Evolutionary conservation across 2,888 invertebrate genomes (phyloP), one percentile per base, ranked within the genome.

Genomic region (Oithona nana): DNA sequence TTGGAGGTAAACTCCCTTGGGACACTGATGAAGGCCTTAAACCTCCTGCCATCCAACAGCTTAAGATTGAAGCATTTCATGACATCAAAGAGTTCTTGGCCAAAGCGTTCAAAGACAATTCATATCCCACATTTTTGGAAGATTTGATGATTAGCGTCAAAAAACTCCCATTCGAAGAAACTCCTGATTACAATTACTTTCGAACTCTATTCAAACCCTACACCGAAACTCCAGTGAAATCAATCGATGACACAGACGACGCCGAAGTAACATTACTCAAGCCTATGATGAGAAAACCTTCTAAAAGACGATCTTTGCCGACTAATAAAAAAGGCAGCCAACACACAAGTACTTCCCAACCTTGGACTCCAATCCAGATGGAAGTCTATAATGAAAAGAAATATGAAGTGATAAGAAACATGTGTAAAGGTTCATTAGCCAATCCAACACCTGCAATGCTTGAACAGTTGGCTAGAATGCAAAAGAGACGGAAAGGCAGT

Each of bases 1-100:
- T 90, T 31, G 85, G 86, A 65, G 87, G 88, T 0, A 80, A 78
- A 68, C 73, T 94, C 64, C 93, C 93, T 0, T 94, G 94, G 94
- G 85, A 85, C 71, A 80, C 81, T 59, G 75, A 81, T 60, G 70
- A 67, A 52, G 66, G 67, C 2, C 55, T 66, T 26, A 68, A 76
- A 68, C 75, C 74, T 26, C 75, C 75, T 56, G 72, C 73, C 66
- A 77, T 80, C 57, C 74, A 75, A 64, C 71, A 71, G 58, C 71
- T 75, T 66, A 80, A 80, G 69, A 75, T 75, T 66, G 71, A 73
- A 57, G 74, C 75, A 60, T 75, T 79, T 71, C 69, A 73, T 8
- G 72, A 78, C 68, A 71, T 78, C 63, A 68, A 74, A 3, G 58
- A 67, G 22, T 73, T 77, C 63, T 73, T 78, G 71, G 71, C 72